These are phyloP conservation scores for Perizoma flavofasciatum DNA, from an alignment of 2,888 invertebrate species.

Conservation along the genomic window DNA sequence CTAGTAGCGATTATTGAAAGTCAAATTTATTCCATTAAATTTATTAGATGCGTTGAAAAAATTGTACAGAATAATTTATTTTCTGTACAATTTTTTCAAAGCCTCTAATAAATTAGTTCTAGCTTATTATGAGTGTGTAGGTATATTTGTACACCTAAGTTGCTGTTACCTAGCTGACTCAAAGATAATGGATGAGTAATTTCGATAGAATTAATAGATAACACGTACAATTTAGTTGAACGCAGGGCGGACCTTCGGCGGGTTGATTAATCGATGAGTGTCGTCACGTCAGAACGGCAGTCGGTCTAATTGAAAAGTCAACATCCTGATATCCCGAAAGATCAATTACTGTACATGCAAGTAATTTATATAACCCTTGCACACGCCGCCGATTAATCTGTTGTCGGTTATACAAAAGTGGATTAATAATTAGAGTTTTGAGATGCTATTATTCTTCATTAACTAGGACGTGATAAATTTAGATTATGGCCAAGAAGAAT, in stretches of 20 bases:
- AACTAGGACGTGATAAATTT: too few relatives aligned
- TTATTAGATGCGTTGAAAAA: too few relatives aligned
- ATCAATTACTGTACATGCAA: slow-evolving; percentile 65
- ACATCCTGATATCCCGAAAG: slow-evolving; percentile 67
- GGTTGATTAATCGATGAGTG: slow-evolving; percentile 73
- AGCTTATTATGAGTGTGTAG: not conserved
- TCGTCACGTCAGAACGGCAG: slow-evolving; percentile 63
- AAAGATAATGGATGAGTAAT: slow-evolving; percentile 39
- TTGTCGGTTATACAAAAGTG: not conserved
- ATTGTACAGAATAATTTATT: too few relatives aligned
- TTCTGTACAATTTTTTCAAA: too few relatives aligned
- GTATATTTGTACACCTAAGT: not conserved
- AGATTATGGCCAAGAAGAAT: too few relatives aligned
- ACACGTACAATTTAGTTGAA: slow-evolving; percentile 51
- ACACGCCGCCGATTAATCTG: slow-evolving; percentile 38
- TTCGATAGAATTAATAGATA: slow-evolving; percentile 43
- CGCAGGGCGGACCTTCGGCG: slow-evolving; percentile 45
- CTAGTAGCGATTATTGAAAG: too few relatives aligned
- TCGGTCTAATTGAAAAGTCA: slow-evolving; percentile 82
- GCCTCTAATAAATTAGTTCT: too few relatives aligned
- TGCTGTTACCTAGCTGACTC: slow-evolving; percentile 3
- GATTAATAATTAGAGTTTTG: too few relatives aligned
- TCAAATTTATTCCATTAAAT: too few relatives aligned
- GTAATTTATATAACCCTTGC: slow-evolving; percentile 58
- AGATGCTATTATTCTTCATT: too few relatives aligned